phyloP scores from a whole-genome alignment of 2,797 vertebrate genomes.

The Melanogrammus aeglefinus region DNA sequence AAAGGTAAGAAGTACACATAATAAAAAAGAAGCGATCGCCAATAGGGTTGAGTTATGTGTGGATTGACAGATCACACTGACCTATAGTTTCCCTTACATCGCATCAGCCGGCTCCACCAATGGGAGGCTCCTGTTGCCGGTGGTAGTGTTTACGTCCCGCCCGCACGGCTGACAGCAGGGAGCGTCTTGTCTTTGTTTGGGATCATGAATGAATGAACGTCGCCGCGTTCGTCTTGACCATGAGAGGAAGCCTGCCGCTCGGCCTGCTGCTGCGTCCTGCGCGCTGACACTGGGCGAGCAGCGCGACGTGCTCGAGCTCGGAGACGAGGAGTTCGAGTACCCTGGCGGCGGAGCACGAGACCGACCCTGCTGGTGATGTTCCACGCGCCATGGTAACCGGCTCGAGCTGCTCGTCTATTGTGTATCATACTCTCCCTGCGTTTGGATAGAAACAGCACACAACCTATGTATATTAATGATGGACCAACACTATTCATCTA shows the following conservation, averaged over 20 bases:
- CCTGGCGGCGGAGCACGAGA: constrained; percentile 71
- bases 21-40: too few species aligned
- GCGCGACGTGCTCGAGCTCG: constrained; percentile 69
- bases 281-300: not conserved
- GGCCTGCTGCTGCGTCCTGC: constrained; percentile 19
- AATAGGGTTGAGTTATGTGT: not conserved
- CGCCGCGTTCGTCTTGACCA: not conserved
- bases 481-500: too few species aligned
- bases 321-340: constrained; percentile 74
- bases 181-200: not conserved
- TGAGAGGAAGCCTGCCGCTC: constrained; percentile 20
- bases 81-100: constrained; percentile 49
- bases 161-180: constrained; percentile 10
- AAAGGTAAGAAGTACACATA: too few species aligned
- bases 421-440: too few species aligned
- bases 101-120: constrained; percentile 20
- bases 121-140: not conserved
- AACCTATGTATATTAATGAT: too few species aligned
- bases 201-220: not conserved
- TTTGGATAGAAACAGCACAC: too few species aligned
- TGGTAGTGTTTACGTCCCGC: constrained; percentile 31
- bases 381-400: constrained; percentile 77
- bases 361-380: constrained; percentile 77
- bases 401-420: too few species aligned
- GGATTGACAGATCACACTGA: constrained; percentile 30